Base-by-base conservation (phyloP, 30 jellyfish, hydroid and myxozoan genomes). In the Sanderia malayensis region DNA sequence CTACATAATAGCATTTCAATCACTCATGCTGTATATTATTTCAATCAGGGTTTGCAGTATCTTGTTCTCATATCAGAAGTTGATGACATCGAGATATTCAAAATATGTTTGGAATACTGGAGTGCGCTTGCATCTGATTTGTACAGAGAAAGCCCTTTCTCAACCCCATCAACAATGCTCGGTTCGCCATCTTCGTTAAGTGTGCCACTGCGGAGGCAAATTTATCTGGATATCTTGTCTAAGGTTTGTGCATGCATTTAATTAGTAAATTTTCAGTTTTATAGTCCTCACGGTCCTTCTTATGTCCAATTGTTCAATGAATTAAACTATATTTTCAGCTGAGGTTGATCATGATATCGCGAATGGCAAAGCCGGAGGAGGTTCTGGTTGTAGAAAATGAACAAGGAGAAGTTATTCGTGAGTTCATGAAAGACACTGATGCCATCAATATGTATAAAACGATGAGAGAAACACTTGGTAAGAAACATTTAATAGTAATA, bases 321-420 rank as follows among this genome's bases (percentile, higher is more conserved):
- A n/a, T n/a, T n/a, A n/a, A n/a, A n/a, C n/a, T n/a, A n/a, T n/a
- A n/a, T n/a, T 64, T 82, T 23, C 76, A 88, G 99, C 31, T 94
- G 17, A 79, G 97, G 24, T 70, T 69, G 78, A 81, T 74, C 13
- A 86, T 94, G 96, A 94, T 94, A 25, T 74, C 99, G 21, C 76
- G 95, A 58, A 94, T 94, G 99, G 97, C 97, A 41, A 94, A 83
- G 69, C 99, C 99, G 8, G 99, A 94, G 46, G 99, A 94, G 96
- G 96, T 87, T 62, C 71, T 94, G 29, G 95, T 94, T 34, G 96
- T 94, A 29, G 99, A 86, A 62, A 94, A 86, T 52, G 99, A 94
- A 26, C 97, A 86, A 67, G 99, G 99, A 20, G 99, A 94, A 75
- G 99, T 94, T 76, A 95, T 94, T 6, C 65, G 99, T 31, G 97